Conservation (phyloP, 2,113 vertebrate species). For the Myiozetetes cayanensis region DNA sequence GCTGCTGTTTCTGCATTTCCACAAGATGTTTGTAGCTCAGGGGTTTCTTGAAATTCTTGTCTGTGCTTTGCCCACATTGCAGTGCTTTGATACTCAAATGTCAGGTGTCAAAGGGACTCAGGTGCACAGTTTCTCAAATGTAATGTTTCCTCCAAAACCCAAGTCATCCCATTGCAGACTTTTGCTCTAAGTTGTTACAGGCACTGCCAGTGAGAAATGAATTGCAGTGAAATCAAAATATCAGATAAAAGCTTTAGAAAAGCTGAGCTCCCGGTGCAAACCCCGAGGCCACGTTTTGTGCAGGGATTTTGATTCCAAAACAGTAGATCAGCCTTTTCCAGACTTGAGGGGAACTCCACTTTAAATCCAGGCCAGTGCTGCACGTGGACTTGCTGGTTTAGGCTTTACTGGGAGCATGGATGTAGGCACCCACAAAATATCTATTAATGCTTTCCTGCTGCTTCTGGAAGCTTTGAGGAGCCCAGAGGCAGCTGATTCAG, state of each 20-base stretch:
- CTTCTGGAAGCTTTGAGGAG: not conserved
- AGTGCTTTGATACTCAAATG: not conserved
- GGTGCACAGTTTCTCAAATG: not conserved
- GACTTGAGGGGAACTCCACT: not conserved
- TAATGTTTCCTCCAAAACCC: not conserved
- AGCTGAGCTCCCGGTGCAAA: not conserved
- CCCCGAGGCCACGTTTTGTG: not conserved
- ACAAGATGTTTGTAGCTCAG: not conserved
- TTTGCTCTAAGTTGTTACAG: not conserved
- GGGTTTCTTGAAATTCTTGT: not conserved
- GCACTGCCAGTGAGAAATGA: not conserved
- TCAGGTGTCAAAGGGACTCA: not conserved
- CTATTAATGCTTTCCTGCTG: not conserved
- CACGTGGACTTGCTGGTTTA: rapidly evolving
- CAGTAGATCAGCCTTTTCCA: not conserved
- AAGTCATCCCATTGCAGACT: not conserved
- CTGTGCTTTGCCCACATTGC: not conserved
- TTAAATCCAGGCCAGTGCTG: not conserved
- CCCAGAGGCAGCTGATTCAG: not conserved
- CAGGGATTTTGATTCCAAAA: not conserved
- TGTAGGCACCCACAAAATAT: too few species aligned
- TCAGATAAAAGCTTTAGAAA: not conserved
- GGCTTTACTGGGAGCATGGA: not conserved
- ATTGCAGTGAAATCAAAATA: not conserved
- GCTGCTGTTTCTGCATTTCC: not conserved